Conservation (phyloP, 2,113 vertebrate species). For the Odontophorus gujanensis region DNA sequence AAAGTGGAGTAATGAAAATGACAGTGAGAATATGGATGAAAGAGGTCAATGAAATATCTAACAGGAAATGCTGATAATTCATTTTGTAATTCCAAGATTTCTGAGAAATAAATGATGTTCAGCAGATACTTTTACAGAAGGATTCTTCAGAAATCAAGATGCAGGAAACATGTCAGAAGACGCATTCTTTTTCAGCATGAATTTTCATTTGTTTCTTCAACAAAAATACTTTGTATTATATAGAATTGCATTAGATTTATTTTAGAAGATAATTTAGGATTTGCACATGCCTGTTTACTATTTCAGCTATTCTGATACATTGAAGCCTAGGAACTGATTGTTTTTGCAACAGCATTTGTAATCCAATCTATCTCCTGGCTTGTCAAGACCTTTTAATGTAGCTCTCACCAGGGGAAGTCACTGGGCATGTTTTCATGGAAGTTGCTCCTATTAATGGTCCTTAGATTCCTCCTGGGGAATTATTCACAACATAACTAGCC, state of each 20-base stretch:
- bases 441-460: background rate
- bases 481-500: constrained; percentile 9
- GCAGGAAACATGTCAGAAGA: background rate
- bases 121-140: background rate
- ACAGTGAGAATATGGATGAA: constrained; percentile 2
- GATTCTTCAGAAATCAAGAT: background rate
- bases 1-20: background rate
- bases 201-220: background rate
- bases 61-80: background rate
- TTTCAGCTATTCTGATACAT: constrained; percentile 15
- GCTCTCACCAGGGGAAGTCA: constrained; percentile 23
- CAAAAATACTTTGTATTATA: background rate
- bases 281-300: background rate
- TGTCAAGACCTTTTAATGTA: constrained; percentile 33
- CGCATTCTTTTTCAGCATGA: constrained; percentile 8
- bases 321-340: constrained; percentile 41
- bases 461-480: background rate
- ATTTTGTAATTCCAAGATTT: constrained; percentile 10
- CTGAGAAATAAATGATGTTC: background rate
- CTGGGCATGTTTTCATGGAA: constrained; percentile 6
- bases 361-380: constrained; percentile 51
- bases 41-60: background rate
- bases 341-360: constrained; percentile 40
- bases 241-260: background rate
- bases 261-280: background rate